These are phyloP conservation scores for Coptotermes formosanus DNA, from an alignment of 1,140 invertebrate species.

Conservation along the genomic window DNA sequence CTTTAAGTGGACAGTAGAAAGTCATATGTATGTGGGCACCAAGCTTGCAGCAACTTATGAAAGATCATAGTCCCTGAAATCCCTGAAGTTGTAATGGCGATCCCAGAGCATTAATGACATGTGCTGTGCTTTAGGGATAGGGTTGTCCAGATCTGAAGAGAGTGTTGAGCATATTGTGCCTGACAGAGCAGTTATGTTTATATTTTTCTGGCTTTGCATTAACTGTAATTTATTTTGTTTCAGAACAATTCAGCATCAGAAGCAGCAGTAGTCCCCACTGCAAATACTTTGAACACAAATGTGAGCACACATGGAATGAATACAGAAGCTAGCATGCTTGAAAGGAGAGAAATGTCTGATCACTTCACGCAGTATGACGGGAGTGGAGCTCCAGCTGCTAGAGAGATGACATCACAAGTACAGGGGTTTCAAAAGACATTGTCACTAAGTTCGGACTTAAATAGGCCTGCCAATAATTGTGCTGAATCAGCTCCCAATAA, in stretches of 20 bases:
- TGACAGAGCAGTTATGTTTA: no score
- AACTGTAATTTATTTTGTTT: neutral
- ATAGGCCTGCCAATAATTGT: slow-evolving; percentile 36
- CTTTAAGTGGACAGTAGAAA: no score
- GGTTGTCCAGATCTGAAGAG: no score
- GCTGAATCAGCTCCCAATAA: slow-evolving; percentile 33
- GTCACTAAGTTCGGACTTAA: slow-evolving; percentile 29
- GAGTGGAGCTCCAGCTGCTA: neutral
- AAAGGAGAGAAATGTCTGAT: slow-evolving; percentile 27
- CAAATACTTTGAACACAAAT: neutral
- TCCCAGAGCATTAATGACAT: no score
- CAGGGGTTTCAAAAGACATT: slow-evolving; percentile 13
- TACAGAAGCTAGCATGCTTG: slow-evolving; percentile 22
- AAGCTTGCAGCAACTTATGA: no score
- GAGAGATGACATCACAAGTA: neutral
- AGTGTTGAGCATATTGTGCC: no score
- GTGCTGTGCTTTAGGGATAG: no score
- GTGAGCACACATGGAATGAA: neutral
- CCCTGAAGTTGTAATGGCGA: no score
- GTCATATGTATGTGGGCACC: no score
- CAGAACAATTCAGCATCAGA: neutral
- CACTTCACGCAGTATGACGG: neutral
- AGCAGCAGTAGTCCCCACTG: neutral
- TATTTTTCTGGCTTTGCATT: no score
- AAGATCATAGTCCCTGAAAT: no score